Conservation (phyloP, 2,113 vertebrate genomes). For the Casuarius casuarius region DNA sequence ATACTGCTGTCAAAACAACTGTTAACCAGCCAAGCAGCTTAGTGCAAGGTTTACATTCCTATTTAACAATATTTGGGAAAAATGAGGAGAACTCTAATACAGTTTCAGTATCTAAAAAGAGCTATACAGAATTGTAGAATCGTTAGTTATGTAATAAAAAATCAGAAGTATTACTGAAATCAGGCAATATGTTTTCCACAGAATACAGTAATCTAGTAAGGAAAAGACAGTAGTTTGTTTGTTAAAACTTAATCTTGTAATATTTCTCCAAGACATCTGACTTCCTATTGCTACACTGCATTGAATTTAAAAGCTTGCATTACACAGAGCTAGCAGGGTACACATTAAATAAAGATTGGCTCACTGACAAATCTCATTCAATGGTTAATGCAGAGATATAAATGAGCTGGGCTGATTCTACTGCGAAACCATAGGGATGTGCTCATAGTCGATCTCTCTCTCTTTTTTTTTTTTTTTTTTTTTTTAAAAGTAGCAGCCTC, state of each 20-base stretch:
- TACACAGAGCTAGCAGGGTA: background rate
- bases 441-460: background rate
- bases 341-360: background rate
- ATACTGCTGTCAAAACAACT: background rate
- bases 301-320: background rate
- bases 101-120: background rate
- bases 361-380: background rate
- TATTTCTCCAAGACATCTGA: background rate
- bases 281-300: background rate
- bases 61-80: background rate
- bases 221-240: background rate
- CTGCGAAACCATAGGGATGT: no score
- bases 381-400: background rate
- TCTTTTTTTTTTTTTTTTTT: no score
- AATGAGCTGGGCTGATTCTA: background rate
- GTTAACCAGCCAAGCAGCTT: background rate
- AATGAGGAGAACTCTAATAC: background rate
- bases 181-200: background rate
- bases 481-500: background rate
- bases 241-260: background rate
- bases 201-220: background rate
- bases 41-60: background rate
- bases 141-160: background rate
- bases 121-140: background rate
- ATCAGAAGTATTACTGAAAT: background rate